Evolutionary conservation across 2,888 invertebrate genomes (phyloP).

Genomic region (Sphaerophoria rueppellii): DNA sequence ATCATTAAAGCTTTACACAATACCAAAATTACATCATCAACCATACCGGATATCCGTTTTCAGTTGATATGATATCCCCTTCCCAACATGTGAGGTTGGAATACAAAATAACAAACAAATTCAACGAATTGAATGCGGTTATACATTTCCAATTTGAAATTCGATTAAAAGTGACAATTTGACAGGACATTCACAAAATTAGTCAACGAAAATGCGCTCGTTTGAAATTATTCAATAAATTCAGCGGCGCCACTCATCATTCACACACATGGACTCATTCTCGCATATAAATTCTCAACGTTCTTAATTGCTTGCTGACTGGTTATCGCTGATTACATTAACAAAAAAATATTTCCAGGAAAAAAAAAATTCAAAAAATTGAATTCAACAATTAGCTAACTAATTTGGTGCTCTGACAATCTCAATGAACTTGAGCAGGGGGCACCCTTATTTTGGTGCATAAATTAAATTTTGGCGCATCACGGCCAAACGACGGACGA

Average conservation of each 20-base stretch:
- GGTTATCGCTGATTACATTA: conserved; percentile 4
- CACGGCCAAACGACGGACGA: neutral
- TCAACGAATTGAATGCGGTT: neutral
- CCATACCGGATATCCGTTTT: neutral
- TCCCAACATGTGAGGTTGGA: neutral
- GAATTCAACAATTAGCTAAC: conserved; percentile 22
- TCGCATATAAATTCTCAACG: neutral
- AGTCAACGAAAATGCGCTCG: conserved; percentile 4
- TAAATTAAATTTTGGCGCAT: conserved; percentile 13
- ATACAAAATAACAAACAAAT: neutral
- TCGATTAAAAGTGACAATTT: conserved; percentile 26
- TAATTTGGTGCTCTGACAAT: conserved; percentile 8
- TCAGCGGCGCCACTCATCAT: conserved; percentile 6
- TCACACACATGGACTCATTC: neutral
- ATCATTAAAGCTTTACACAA: no score
- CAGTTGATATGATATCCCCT: neutral
- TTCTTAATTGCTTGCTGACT: conserved; percentile 26
- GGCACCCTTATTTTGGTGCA: conserved; percentile 2
- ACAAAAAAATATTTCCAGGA: neutral
- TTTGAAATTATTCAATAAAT: conserved; percentile 3
- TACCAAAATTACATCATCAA: neutral
- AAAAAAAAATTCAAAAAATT: conserved; percentile 1
- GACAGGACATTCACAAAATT: conserved; percentile 10
- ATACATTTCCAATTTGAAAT: neutral
- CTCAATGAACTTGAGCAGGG: neutral